Conservation (phyloP, 2,113 vertebrate genomes). For the Galbula dea region DNA sequence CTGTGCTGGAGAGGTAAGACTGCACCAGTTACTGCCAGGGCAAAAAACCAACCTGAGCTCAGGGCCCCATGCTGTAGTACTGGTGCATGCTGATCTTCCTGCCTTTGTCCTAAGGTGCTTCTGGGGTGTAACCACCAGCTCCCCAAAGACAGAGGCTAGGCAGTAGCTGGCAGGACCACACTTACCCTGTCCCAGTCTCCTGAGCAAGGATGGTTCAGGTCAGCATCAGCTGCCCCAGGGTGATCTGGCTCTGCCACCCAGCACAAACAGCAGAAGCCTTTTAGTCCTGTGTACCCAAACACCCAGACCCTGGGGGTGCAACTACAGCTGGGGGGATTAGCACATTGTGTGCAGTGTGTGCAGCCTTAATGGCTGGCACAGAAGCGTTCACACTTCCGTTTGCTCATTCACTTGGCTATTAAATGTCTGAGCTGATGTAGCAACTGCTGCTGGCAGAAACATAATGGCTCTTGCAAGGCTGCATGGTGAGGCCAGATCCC, state of each 20-base stretch:
- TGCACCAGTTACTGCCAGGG: no score
- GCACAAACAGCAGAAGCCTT: not conserved
- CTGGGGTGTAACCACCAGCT: not conserved
- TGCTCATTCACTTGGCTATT: not conserved
- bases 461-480: not conserved
- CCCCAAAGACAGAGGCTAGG: not conserved
- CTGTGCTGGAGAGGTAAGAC: not conserved
- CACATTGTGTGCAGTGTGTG: not conserved
- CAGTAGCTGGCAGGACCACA: not conserved
- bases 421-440: not conserved
- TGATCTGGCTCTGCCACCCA: not conserved
- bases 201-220: not conserved
- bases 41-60: not conserved
- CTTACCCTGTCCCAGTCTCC: not conserved
- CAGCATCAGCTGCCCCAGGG: not conserved
- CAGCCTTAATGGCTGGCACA: not conserved
- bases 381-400: not conserved
- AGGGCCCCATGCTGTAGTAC: accelerated
- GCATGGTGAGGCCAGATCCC: not conserved
- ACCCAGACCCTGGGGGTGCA: not conserved
- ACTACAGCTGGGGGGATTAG: not conserved
- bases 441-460: not conserved
- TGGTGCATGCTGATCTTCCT: not conserved
- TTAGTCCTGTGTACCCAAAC: not conserved
- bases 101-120: not conserved